Conservation (phyloP, 2,113 vertebrate genomes). For the Tauraco erythrolophus region DNA sequence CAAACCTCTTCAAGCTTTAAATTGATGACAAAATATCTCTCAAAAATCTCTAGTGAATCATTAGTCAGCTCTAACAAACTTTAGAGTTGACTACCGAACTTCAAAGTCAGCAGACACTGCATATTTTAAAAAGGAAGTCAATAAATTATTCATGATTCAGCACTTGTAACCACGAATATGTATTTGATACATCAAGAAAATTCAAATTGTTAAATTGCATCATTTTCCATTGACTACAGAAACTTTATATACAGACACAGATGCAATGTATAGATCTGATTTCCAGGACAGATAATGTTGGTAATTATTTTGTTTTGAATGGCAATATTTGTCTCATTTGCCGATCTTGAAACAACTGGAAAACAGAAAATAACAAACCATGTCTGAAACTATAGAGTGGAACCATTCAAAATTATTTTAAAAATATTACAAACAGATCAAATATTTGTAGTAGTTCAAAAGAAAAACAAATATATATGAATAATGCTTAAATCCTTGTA, state of each 20-base stretch:
- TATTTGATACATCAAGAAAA: not conserved
- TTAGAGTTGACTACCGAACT: constrained; percentile 25
- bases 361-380: not conserved
- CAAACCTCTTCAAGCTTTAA: constrained; percentile 37
- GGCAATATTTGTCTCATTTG: not conserved
- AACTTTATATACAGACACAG: not conserved
- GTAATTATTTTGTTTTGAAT: not conserved
- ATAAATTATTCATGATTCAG: constrained; percentile 23
- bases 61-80: constrained; percentile 43
- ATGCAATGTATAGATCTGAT: not conserved
- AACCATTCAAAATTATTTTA: not conserved
- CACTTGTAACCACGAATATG: not conserved
- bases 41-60: constrained; percentile 55
- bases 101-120: constrained; percentile 24
- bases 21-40: constrained; percentile 7
- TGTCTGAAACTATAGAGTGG: not conserved
- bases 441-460: not conserved
- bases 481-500: not conserved
- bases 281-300: not conserved
- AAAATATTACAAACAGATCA: not conserved
- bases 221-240: not conserved
- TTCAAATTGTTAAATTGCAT: not conserved
- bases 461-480: not conserved
- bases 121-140: not conserved
- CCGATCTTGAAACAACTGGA: not conserved